Conservation (phyloP, 92 coral and sea anemone genomes). For the Paramuricea clavata region DNA sequence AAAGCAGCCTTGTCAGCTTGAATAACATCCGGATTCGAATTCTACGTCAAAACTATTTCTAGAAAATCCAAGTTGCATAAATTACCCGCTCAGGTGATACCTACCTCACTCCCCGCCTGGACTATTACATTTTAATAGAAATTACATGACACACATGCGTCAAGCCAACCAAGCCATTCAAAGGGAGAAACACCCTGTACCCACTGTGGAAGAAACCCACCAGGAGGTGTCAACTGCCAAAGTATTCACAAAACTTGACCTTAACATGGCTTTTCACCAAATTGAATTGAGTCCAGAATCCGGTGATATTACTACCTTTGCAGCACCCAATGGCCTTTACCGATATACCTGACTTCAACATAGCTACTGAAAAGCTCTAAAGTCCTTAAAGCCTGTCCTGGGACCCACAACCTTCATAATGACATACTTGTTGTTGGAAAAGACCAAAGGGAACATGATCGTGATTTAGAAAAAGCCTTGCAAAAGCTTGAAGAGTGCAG, state of each 20-base stretch:
- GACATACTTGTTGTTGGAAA: constrained; percentile 63
- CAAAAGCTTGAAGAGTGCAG: too few relatives aligned
- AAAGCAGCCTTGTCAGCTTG: too few relatives aligned
- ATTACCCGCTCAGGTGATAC: too few relatives aligned
- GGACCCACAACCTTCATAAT: constrained; percentile 68
- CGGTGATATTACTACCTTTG: constrained; percentile 11
- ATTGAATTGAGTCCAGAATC: constrained; percentile 5
- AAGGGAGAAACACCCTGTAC: constrained; percentile 70
- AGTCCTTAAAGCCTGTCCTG: constrained; percentile 72
- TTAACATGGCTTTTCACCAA: constrained; percentile 45
- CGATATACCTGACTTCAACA: constrained; percentile 43
- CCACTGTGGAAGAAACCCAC: constrained; percentile 71
- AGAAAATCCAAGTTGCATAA: too few relatives aligned
- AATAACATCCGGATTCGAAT: too few relatives aligned
- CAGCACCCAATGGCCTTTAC: constrained; percentile 1
- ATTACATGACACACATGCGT: too few relatives aligned
- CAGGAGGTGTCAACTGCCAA: constrained; percentile 74
- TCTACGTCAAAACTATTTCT: too few relatives aligned
- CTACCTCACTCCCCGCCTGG: too few relatives aligned
- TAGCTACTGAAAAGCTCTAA: constrained; percentile 49
- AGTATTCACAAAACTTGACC: constrained; percentile 64
- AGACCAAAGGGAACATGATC: constrained; percentile 62
- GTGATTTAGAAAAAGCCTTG: too few relatives aligned
- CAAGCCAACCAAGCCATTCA: constrained; percentile 70
- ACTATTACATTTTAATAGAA: too few relatives aligned